Conservation (phyloP, 2,888 invertebrate genomes). For the Plebejus melissa region DNA sequence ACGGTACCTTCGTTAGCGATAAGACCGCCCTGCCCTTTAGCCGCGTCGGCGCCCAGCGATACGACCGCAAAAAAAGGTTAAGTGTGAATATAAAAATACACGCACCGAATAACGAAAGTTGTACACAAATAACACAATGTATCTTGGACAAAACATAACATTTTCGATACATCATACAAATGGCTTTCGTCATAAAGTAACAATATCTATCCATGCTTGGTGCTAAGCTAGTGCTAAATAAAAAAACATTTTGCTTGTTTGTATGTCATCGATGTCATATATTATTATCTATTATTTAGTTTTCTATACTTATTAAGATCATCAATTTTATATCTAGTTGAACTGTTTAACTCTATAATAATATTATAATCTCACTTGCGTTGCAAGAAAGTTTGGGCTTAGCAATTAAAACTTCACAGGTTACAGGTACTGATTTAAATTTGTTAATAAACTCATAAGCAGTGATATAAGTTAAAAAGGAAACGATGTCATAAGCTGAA, state of each 20-base stretch:
- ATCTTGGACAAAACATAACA: background rate
- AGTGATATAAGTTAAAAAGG: background rate
- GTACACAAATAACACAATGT: background rate
- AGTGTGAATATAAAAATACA: conserved; percentile 26
- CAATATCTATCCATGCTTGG: background rate
- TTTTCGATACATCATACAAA: background rate
- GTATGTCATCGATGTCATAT: background rate
- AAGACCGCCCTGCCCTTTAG: conserved; percentile 68
- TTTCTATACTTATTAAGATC: too few species aligned
- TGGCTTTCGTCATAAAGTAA: background rate
- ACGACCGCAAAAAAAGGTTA: conserved; percentile 30
- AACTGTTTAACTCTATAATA: background rate
- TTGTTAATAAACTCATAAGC: background rate
- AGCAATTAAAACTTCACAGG: too few species aligned
- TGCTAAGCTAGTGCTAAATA: background rate
- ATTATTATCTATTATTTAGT: background rate
- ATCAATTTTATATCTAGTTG: background rate
- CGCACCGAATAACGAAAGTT: background rate
- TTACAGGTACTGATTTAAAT: background rate
- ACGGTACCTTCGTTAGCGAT: conserved; percentile 74
- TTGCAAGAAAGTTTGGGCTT: too few species aligned
- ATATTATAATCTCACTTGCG: background rate
- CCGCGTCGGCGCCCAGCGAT: conserved; percentile 54
- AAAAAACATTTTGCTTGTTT: background rate
- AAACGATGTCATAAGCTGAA: conserved; percentile 2